Conservation (phyloP, 2,888 invertebrate genomes). For the Bellardia pandia region DNA sequence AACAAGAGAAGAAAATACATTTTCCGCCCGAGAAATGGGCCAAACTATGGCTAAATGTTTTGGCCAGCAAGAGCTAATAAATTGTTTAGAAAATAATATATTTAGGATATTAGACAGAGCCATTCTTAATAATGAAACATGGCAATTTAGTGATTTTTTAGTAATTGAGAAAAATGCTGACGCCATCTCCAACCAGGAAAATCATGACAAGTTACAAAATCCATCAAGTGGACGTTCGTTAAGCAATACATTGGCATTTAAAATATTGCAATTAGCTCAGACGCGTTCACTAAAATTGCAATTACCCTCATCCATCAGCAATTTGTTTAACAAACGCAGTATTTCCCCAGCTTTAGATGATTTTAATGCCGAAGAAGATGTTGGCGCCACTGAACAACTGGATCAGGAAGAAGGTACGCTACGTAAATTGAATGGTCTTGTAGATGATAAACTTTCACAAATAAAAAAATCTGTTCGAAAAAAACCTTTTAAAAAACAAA, state of each 20-base stretch:
- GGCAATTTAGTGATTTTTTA: conserved; percentile 81
- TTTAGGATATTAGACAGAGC: conserved; percentile 84
- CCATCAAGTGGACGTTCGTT: conserved; percentile 61
- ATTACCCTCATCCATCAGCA: conserved; percentile 74
- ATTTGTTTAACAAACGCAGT: conserved; percentile 41
- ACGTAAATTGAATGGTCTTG: conserved; percentile 75
- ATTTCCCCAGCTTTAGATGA: conserved; percentile 78
- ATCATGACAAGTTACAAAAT: conserved; percentile 28
- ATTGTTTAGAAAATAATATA: conserved; percentile 84
- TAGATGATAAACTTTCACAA: conserved; percentile 81
- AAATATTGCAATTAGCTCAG: conserved; percentile 77
- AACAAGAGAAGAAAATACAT: background rate
- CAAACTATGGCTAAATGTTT: conserved; percentile 79
- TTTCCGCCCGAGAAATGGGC: conserved; percentile 74
- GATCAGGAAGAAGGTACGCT: conserved; percentile 81
- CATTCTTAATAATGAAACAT: conserved; percentile 81
- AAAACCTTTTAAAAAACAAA: conserved; percentile 66
- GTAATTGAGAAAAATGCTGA: conserved; percentile 77
- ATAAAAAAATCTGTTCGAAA: conserved; percentile 71
- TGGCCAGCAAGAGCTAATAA: conserved; percentile 71
- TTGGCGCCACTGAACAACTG: background rate
- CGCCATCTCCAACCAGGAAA: background rate
- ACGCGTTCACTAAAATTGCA: conserved; percentile 78
- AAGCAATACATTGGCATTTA: conserved; percentile 73
- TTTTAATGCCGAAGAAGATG: conserved; percentile 14